phyloP scores from a whole-genome alignment of 2,797 vertebrate genomes.

The Aselliscus stoliczkanus region DNA sequence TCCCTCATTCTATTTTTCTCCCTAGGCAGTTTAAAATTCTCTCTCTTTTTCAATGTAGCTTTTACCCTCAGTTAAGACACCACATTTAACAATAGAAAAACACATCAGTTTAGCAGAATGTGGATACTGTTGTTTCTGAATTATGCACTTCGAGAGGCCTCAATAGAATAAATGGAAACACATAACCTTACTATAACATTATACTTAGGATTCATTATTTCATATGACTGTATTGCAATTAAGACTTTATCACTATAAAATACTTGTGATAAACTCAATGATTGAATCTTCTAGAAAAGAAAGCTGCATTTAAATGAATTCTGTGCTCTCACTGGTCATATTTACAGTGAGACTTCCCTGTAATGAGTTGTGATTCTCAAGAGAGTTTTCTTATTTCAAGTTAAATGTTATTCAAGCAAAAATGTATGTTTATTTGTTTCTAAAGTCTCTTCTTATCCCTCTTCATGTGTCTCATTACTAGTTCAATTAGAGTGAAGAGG shows the following conservation, averaged over 20 bases:
- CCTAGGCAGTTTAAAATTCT: neutral
- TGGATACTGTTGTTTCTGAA: neutral
- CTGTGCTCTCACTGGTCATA: neutral
- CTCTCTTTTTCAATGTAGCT: neutral
- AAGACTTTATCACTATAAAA: neutral
- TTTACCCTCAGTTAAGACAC: neutral
- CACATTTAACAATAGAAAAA: neutral
- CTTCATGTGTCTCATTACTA: neutral
- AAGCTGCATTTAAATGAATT: neutral
- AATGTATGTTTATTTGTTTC: slow-evolving; percentile 6
- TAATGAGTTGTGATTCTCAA: neutral
- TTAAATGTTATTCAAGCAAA: slow-evolving; percentile 10
- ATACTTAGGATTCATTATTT: slow-evolving; percentile 38
- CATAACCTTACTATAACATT: neutral
- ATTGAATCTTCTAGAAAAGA: neutral
- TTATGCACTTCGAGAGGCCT: neutral
- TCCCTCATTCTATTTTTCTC: neutral
- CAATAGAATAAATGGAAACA: neutral
- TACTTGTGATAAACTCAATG: neutral
- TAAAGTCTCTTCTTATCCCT: neutral
- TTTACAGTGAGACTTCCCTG: neutral
- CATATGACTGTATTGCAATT: neutral
- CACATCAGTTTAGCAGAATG: neutral
- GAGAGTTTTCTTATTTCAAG: neutral
- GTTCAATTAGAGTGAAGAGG: slow-evolving; percentile 32